These are phyloP conservation scores for Agrilus mali DNA, from an alignment of 2,888 invertebrate genomes.

Conservation along the genomic window DNA sequence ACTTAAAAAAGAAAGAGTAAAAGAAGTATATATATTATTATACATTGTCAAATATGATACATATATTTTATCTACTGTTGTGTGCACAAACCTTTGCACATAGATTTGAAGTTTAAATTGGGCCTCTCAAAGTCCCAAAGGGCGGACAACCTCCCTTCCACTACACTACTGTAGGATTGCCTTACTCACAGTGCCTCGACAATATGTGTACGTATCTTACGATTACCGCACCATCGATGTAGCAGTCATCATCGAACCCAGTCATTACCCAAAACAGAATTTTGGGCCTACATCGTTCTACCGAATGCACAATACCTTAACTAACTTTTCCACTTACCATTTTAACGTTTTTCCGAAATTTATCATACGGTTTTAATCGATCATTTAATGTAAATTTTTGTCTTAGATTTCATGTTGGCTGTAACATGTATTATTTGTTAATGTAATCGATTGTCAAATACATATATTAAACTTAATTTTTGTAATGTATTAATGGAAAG, in stretches of 20 bases:
- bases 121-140: constrained; percentile 21
- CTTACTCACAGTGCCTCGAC: constrained; percentile 72
- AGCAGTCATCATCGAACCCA: constrained; percentile 27
- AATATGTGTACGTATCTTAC: constrained; percentile 34
- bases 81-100: constrained; percentile 37
- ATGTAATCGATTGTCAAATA: no score
- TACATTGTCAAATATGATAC: constrained; percentile 28
- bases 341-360: no score
- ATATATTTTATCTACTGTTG: constrained; percentile 38
- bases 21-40: constrained; percentile 25
- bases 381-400: no score
- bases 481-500: no score
- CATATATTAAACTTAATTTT: no score
- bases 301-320: no score
- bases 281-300: neutral
- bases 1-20: constrained; percentile 29
- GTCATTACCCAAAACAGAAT: constrained; percentile 16
- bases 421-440: no score
- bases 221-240: constrained; percentile 33
- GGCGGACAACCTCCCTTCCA: constrained; percentile 39
- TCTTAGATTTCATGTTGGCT: no score
- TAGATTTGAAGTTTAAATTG: constrained; percentile 32
- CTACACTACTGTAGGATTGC: constrained; percentile 65
- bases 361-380: no score
- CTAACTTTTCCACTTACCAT: no score